A percentile compares a stretch with the other conserved stretches of the same genome.
These are phyloP conservation scores for Paratilapia polleni DNA, from an alignment of 2,113 vertebrate genomes.

Conservation along the genomic window DNA sequence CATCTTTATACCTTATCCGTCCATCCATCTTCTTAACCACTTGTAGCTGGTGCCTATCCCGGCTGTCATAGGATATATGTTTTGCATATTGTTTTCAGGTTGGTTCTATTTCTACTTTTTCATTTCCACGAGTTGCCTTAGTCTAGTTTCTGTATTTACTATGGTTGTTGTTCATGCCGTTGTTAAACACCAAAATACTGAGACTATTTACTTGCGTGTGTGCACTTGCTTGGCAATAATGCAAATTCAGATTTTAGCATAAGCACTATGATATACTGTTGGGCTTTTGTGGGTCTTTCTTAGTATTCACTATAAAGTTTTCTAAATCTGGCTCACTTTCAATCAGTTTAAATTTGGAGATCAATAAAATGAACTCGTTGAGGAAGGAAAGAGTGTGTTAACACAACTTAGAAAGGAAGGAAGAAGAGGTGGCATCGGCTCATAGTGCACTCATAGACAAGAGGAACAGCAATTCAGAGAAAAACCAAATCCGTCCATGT, in stretches of 20 bases:
- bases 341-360: neutral
- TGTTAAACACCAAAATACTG: neutral
- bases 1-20: neutral
- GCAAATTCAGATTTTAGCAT: neutral
- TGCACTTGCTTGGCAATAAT: neutral
- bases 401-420: constrained; percentile 46
- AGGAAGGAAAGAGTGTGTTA: constrained; percentile 22
- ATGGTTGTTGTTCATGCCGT: neutral
- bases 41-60: no score
- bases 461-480: constrained; percentile 82
- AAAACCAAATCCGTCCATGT: constrained; percentile 81
- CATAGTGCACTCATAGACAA: constrained; percentile 33
- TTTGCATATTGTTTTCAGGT: neutral
- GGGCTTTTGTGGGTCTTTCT: neutral
- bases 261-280: neutral
- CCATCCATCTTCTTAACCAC: no score
- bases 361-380: neutral
- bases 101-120: neutral
- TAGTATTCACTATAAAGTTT: neutral
- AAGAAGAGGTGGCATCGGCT: constrained; percentile 61
- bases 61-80: neutral
- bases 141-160: neutral
- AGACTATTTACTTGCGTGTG: neutral
- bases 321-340: neutral
- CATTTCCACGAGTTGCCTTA: neutral